Evolutionary conservation across 2,113 vertebrate genomes (phyloP).

Genomic region (Halcyon malimbica): DNA sequence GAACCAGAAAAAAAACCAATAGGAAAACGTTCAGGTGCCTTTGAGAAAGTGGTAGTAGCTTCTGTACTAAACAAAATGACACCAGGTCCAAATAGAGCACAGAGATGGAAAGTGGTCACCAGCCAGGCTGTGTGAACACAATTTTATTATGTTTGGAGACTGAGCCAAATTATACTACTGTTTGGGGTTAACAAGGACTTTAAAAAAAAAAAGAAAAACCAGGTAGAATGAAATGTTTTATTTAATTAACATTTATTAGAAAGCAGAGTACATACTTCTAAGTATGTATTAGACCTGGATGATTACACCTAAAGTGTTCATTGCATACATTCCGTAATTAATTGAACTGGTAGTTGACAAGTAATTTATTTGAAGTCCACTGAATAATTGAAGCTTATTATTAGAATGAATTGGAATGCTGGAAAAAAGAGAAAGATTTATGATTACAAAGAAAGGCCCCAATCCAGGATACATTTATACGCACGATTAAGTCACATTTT

Average conservation of each 20-base stretch:
- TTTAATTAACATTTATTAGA: conserved; percentile 40
- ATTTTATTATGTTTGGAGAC: neutral
- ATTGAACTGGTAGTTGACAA: conserved; percentile 45
- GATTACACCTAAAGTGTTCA: conserved; percentile 12
- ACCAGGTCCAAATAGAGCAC: neutral
- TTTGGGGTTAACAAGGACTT: neutral
- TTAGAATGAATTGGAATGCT: conserved; percentile 8
- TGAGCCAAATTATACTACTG: neutral
- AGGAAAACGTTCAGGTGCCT: neutral
- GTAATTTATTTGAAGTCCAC: conserved; percentile 56
- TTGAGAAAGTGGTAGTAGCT: neutral
- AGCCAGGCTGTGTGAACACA: neutral
- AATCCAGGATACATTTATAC: neutral
- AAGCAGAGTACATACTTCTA: conserved; percentile 2
- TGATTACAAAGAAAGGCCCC: neutral
- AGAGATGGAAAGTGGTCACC: neutral
- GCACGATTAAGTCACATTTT: neutral
- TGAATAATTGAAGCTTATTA: conserved; percentile 24
- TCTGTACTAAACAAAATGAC: neutral
- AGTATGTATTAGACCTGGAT: conserved; percentile 34
- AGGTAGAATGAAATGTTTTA: conserved; percentile 8
- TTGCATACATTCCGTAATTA: conserved; percentile 40
- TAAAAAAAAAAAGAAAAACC: neutral
- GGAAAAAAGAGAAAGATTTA: neutral
- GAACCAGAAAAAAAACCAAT: neutral